Evolutionary conservation across 1,140 invertebrate species (phyloP).

Genomic region (Formica selysi): DNA sequence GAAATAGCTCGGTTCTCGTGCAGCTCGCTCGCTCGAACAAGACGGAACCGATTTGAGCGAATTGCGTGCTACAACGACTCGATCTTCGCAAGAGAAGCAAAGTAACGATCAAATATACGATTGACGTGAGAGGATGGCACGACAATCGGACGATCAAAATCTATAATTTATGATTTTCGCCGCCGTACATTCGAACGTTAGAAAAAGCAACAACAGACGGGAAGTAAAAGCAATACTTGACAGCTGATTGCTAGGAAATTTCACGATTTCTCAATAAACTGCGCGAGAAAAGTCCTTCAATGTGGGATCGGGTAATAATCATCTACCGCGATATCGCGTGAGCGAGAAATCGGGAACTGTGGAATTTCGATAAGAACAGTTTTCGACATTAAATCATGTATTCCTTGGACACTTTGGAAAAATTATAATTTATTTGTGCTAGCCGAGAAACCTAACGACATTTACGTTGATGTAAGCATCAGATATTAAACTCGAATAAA

Average conservation of each 20-base stretch:
- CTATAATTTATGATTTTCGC: slow-evolving; percentile 31
- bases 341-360: background rate
- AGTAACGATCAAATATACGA: background rate
- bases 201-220: background rate
- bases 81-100: background rate
- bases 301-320: background rate
- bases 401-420: background rate
- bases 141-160: background rate
- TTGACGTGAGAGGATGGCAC: background rate
- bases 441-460: background rate
- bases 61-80: background rate
- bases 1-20: background rate
- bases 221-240: slow-evolving; percentile 6
- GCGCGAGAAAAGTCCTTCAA: background rate
- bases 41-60: background rate
- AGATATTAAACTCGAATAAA: background rate
- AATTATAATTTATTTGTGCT: background rate
- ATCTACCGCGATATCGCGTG: background rate
- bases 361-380: background rate
- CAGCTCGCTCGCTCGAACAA: background rate
- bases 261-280: slow-evolving; percentile 20
- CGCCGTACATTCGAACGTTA: background rate
- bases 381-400: background rate
- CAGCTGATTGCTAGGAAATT: slow-evolving; percentile 1
- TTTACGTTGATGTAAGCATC: background rate